These are phyloP conservation scores for Drosophila burlai DNA, from an alignment of 1,140 invertebrate genomes.

Conservation along the genomic window DNA sequence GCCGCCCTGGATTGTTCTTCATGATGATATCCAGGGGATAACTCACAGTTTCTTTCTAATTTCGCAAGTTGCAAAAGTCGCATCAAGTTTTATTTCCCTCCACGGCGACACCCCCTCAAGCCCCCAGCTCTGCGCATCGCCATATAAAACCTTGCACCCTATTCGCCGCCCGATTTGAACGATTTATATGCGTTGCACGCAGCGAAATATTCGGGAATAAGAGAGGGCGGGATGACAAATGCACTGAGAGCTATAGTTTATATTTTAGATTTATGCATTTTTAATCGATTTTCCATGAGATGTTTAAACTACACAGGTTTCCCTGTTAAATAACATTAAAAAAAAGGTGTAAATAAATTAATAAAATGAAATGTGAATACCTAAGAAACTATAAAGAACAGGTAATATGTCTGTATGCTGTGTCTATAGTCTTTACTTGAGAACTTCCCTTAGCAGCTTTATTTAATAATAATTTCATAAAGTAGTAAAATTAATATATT, in stretches of 20 bases:
- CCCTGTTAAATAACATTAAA: not conserved
- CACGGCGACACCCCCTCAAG: not conserved
- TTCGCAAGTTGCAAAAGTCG: slow-evolving; percentile 53
- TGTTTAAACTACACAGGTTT: too few species aligned
- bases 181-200: slow-evolving; percentile 69
- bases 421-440: too few species aligned
- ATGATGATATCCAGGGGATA: slow-evolving; percentile 25
- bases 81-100: slow-evolving; percentile 33
- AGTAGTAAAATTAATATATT: too few species aligned
- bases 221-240: not conserved
- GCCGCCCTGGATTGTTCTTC: slow-evolving; percentile 8
- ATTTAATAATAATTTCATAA: too few species aligned
- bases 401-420: too few species aligned
- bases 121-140: not conserved
- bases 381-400: too few species aligned
- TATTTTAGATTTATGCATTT: not conserved
- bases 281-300: not conserved
- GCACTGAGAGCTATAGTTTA: not conserved
- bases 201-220: not conserved
- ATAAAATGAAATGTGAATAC: too few species aligned
- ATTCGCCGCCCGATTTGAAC: slow-evolving; percentile 35
- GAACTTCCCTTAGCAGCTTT: too few species aligned
- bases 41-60: slow-evolving; percentile 56
- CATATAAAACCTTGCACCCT: not conserved
- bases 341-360: too few species aligned